phyloP scores from a whole-genome alignment of 2,113 vertebrate genomes.

The Tyto alba region DNA sequence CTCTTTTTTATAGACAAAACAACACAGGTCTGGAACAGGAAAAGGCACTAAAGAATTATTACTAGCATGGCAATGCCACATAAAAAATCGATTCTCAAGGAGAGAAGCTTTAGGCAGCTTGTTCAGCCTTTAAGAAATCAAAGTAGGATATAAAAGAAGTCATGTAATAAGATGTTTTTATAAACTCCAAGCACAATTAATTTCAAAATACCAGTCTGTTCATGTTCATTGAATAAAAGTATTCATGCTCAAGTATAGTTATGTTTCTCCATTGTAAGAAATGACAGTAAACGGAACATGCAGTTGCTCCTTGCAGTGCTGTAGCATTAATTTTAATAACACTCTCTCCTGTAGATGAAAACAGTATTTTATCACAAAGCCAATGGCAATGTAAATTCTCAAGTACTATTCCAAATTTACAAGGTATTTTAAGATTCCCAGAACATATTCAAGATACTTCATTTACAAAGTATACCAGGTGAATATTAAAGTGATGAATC shows the following conservation, averaged over 20 bases:
- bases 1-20: background rate
- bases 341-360: background rate
- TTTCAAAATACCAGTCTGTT: background rate
- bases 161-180: background rate
- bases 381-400: background rate
- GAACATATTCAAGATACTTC: background rate
- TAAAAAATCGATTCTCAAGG: background rate
- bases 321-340: background rate
- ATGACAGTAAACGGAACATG: background rate
- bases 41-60: background rate
- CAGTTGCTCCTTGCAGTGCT: background rate
- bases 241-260: background rate
- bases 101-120: background rate
- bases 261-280: background rate
- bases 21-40: background rate
- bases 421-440: background rate
- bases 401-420: background rate
- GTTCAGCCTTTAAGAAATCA: background rate
- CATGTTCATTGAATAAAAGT: background rate
- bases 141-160: background rate
- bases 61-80: background rate
- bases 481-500: background rate
- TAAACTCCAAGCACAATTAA: background rate
- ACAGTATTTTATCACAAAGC: background rate
- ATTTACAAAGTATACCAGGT: background rate